Evolutionary conservation across 2,113 vertebrate species (phyloP).

Genomic region (Furnarius figulus): DNA sequence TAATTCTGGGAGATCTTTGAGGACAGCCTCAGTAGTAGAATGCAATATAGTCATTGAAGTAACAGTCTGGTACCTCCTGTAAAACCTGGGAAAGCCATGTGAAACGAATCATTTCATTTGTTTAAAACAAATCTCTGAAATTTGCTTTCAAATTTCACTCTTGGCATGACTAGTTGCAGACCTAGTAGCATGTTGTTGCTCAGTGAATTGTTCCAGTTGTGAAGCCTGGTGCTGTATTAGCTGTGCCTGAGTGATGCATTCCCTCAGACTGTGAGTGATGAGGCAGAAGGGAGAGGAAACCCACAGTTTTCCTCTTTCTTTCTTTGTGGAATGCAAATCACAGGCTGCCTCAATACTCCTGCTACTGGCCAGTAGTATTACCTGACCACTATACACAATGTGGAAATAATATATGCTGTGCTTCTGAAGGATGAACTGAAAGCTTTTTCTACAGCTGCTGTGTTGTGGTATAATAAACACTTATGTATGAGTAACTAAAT

Average conservation of each 20-base stretch:
- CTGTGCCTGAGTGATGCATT: background rate
- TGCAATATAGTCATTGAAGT: background rate
- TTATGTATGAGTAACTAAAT: background rate
- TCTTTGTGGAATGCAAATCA: background rate
- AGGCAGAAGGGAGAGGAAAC: background rate
- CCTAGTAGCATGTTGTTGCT: background rate
- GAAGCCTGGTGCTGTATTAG: background rate
- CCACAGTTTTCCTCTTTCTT: background rate
- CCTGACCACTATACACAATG: accelerated
- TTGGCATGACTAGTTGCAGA: background rate
- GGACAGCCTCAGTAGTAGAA: background rate
- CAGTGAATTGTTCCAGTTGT: background rate
- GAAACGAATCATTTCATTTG: accelerated
- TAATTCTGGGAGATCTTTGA: background rate
- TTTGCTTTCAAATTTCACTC: background rate
- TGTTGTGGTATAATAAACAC: background rate
- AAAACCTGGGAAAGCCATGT: background rate
- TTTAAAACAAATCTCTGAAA: background rate
- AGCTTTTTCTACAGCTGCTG: background rate
- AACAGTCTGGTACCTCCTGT: background rate
- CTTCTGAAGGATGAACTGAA: background rate
- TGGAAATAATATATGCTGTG: background rate
- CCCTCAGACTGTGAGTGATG: background rate
- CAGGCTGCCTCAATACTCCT: background rate
- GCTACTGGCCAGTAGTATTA: background rate